Conservation (phyloP, 2,797 vertebrate species). For the Phoxinus dragarum region DNA sequence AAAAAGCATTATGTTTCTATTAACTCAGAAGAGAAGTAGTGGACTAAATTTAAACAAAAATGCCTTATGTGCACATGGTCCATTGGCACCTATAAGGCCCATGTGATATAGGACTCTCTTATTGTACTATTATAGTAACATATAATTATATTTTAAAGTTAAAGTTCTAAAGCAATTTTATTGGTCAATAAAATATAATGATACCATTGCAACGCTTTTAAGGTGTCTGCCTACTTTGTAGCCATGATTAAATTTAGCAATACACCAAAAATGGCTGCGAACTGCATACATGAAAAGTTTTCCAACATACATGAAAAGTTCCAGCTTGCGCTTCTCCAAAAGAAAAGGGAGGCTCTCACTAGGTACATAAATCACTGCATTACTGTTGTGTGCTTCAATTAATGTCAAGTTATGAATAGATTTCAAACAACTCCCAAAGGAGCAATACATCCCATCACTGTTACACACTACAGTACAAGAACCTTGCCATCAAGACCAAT, state of each 20-base stretch:
- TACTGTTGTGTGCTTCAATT: background rate
- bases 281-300: background rate
- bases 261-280: slow-evolving; percentile 60
- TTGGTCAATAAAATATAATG: slow-evolving; percentile 70
- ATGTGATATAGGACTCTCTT: slow-evolving; percentile 46
- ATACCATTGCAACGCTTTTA: slow-evolving; percentile 60
- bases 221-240: slow-evolving; percentile 49
- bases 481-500: slow-evolving; percentile 23
- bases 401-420: slow-evolving; percentile 24
- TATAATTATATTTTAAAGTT: slow-evolving; percentile 57
- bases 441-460: background rate
- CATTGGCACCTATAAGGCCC: slow-evolving; percentile 1
- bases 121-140: slow-evolving; percentile 54
- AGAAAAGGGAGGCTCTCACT: background rate
- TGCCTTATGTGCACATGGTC: background rate
- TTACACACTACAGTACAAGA: slow-evolving; percentile 7
- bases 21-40: background rate
- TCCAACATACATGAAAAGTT: background rate
- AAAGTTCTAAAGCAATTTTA: slow-evolving; percentile 58
- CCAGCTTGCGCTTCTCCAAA: background rate
- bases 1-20: slow-evolving; percentile 9
- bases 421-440: background rate
- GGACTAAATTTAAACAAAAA: background rate
- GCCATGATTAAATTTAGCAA: slow-evolving; percentile 51
- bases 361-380: slow-evolving; percentile 12